Evolutionary conservation across 1,140 invertebrate genomes (phyloP).

Genomic region (Aphis craccivora): DNA sequence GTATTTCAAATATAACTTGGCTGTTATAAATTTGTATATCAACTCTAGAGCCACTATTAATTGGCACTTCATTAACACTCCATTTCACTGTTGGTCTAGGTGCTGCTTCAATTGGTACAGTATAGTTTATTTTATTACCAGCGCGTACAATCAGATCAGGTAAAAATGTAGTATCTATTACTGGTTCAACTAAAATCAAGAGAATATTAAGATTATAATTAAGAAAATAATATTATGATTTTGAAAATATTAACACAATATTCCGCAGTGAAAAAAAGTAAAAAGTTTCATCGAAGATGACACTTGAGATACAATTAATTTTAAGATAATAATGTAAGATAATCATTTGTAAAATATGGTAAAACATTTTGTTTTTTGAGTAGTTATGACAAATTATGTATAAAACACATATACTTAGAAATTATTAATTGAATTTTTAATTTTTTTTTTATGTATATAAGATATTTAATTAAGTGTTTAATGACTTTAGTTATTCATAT

Average conservation of each 20-base stretch:
- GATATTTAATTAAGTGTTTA: no score
- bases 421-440: no score
- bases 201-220: not conserved
- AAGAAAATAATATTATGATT: not conserved
- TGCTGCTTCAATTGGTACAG: slow-evolving; percentile 86
- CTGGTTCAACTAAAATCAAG: slow-evolving; percentile 73
- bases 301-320: not conserved
- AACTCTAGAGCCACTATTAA: slow-evolving; percentile 71
- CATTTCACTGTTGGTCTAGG: slow-evolving; percentile 86
- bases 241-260: not conserved
- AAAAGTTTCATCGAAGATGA: not conserved
- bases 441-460: no score
- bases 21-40: slow-evolving; percentile 77
- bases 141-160: slow-evolving; percentile 88
- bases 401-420: no score
- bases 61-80: slow-evolving; percentile 83
- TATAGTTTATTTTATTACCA: slow-evolving; percentile 88
- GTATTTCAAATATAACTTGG: slow-evolving; percentile 86
- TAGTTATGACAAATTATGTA: no score
- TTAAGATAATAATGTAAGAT: no score
- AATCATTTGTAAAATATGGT: no score
- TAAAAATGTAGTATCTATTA: slow-evolving; percentile 82
- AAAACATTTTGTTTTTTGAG: no score
- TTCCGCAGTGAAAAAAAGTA: not conserved
- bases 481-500: no score